phyloP scores from a whole-genome alignment of 2,888 invertebrate species.

The Diaphora mendica region DNA sequence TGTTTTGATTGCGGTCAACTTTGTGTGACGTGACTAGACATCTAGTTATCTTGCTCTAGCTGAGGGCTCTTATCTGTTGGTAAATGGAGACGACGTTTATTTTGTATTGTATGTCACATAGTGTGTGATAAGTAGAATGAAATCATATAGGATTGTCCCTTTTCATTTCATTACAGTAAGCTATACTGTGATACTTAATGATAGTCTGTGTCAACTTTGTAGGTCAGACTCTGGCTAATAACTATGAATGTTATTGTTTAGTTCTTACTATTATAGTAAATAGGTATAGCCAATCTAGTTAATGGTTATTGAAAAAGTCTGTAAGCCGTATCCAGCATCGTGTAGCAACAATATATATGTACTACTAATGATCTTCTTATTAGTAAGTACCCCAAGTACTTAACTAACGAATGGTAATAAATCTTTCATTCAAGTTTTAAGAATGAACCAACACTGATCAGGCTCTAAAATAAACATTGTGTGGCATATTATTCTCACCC shows the following conservation, averaged over 20 bases:
- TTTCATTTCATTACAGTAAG: not conserved
- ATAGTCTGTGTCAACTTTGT: not conserved
- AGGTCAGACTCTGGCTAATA: not conserved
- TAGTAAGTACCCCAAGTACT: no score
- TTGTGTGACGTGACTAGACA: conserved; percentile 35
- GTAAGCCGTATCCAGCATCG: no score
- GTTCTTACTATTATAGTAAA: not conserved
- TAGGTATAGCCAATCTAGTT: no score
- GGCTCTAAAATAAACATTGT: no score
- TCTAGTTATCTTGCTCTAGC: conserved; percentile 27
- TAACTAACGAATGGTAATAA: no score
- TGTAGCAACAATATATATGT: no score
- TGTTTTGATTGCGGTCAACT: conserved; percentile 46
- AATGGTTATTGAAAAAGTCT: no score
- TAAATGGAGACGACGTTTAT: conserved; percentile 30
- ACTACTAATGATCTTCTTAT: no score
- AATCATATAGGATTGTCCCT: not conserved
- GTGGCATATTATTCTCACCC: no score
- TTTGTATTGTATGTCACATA: conserved; percentile 21
- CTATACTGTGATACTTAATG: not conserved
- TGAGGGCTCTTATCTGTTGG: conserved; percentile 32
- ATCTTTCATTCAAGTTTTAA: no score
- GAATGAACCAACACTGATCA: no score
- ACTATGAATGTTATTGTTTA: not conserved
- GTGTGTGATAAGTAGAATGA: conserved; percentile 2